A percentile compares a stretch with the other conserved stretches of the same genome.
Conservation (phyloP, 2,113 vertebrate species). For the Strix aluco region DNA sequence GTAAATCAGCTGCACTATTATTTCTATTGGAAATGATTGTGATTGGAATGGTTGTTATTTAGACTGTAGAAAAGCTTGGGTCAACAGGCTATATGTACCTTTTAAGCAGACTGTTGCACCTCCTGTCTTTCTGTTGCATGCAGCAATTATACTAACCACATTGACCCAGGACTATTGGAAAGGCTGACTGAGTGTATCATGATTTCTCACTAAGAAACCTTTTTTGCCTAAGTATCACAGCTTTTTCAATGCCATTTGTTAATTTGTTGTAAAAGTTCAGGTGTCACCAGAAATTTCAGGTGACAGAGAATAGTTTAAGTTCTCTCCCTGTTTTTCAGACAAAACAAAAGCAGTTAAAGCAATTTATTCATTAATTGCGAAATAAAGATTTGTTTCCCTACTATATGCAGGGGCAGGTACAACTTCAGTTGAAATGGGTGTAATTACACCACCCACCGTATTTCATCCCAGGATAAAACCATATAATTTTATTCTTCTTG, state of each 20-base stretch:
- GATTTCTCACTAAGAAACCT: background rate
- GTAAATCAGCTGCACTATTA: background rate
- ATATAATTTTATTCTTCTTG: background rate
- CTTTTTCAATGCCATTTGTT: background rate
- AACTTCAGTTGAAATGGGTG: background rate
- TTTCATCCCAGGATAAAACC: background rate
- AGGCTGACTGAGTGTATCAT: background rate
- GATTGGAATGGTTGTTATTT: background rate
- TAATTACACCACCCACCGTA: background rate
- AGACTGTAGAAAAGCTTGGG: background rate
- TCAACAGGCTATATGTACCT: background rate
- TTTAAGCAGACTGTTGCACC: background rate
- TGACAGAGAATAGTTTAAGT: background rate
- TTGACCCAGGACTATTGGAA: background rate
- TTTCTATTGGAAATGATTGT: background rate
- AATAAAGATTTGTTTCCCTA: background rate
- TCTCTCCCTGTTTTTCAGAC: background rate
- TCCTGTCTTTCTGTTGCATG: background rate
- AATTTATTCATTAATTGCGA: background rate
- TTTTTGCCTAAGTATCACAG: background rate
- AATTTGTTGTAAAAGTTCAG: background rate
- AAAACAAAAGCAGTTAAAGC: background rate
- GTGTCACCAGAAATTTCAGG: background rate
- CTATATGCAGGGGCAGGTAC: background rate
- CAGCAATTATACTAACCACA: background rate